These are phyloP conservation scores for Steinernema khuongi DNA, from an alignment of 1,140 invertebrate species.

Conservation along the genomic window DNA sequence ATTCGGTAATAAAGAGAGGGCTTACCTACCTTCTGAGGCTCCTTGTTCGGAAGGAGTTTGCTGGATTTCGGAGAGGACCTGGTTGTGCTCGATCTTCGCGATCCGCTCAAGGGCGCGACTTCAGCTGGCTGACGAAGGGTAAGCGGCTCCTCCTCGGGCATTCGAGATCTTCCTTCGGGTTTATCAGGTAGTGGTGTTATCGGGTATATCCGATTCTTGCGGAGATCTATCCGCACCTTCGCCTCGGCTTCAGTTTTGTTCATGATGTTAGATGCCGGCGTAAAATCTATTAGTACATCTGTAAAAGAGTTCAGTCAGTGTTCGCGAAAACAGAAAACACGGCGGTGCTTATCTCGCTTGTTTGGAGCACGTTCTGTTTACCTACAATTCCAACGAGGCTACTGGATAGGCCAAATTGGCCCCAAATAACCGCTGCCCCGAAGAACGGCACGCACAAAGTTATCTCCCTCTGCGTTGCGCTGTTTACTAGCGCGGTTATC, in stretches of 20 bases:
- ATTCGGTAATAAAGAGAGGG: too few species aligned
- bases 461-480: neutral
- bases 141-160: neutral
- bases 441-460: neutral
- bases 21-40: too few species aligned
- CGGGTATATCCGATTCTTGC: neutral
- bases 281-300: too few species aligned
- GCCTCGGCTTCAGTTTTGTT: neutral
- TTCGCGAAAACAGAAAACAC: neutral
- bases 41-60: too few species aligned
- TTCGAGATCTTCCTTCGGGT: neutral
- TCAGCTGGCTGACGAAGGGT: too few species aligned
- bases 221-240: neutral
- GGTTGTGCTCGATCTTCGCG: too few species aligned
- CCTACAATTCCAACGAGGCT: neutral
- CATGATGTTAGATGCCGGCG: neutral
- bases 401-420: neutral
- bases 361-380: neutral
- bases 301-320: too few species aligned
- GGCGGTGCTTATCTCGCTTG: neutral
- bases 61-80: too few species aligned
- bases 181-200: neutral
- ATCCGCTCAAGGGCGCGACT: too few species aligned
- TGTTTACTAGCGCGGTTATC: neutral
- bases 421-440: neutral